These are phyloP conservation scores for Circaetus cinerascens DNA, from an alignment of 2,113 vertebrate genomes.

Conservation along the genomic window DNA sequence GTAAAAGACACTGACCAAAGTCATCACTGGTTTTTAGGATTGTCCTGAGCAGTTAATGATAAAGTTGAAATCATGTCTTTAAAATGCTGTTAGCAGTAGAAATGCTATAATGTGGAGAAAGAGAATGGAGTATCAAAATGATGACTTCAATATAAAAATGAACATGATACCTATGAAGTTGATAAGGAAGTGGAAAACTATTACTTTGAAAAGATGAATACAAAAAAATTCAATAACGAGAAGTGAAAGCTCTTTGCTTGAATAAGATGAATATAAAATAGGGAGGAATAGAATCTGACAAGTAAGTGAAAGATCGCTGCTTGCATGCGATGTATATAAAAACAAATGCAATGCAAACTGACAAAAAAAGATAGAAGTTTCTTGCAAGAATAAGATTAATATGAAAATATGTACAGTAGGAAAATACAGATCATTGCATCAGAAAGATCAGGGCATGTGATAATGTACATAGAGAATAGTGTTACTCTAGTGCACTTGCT, in stretches of 20 bases:
- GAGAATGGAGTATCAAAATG: neutral
- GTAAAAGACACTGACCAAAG: neutral
- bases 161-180: neutral
- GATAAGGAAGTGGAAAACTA: neutral
- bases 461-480: neutral
- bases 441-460: neutral
- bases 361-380: neutral
- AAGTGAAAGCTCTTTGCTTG: neutral
- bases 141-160: neutral
- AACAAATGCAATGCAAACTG: neutral
- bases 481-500: neutral
- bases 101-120: neutral
- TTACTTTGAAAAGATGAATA: conserved; percentile 14
- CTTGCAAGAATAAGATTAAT: neutral
- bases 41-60: neutral
- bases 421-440: neutral
- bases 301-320: neutral
- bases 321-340: neutral
- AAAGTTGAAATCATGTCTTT: neutral
- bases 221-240: neutral
- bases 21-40: neutral
- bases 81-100: neutral
- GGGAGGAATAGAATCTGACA: neutral
- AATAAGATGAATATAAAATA: neutral
- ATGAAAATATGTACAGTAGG: neutral